These are phyloP conservation scores for Aporophyla lueneburgensis DNA, from an alignment of 2,888 invertebrate genomes.

Conservation along the genomic window DNA sequence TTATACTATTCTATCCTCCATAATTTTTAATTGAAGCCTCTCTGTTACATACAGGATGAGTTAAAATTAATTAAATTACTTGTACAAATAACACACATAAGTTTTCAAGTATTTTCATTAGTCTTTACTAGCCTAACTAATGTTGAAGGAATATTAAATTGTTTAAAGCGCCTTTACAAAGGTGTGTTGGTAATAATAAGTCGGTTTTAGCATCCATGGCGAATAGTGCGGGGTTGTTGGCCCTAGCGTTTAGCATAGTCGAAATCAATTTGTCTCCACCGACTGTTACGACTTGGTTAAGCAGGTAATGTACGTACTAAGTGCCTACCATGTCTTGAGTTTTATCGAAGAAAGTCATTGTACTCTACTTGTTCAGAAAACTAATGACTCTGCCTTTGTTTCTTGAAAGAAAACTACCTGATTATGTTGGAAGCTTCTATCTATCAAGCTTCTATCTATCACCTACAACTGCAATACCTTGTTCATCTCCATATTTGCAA, in stretches of 20 bases:
- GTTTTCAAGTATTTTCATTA: conserved; percentile 49
- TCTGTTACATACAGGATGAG: not conserved
- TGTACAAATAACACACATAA: conserved; percentile 1
- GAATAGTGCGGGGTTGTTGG: conserved; percentile 54
- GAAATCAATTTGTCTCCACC: conserved; percentile 58
- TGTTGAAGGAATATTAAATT: conserved; percentile 55
- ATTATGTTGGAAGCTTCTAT: not conserved
- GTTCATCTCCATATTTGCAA: not conserved
- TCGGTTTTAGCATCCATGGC: conserved; percentile 52
- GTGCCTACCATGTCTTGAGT: conserved; percentile 13
- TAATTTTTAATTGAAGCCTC: conserved; percentile 10
- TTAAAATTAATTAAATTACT: conserved; percentile 19
- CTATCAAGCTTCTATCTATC: not conserved
- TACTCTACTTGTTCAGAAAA: not conserved
- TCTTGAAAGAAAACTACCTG: no score
- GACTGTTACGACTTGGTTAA: conserved; percentile 44
- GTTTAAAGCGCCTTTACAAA: conserved; percentile 54
- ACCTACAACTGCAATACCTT: not conserved
- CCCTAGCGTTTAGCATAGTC: conserved; percentile 55
- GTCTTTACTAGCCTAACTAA: conserved; percentile 46
- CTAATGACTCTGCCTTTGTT: not conserved
- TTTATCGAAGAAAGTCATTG: conserved; percentile 11
- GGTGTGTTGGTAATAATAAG: conserved; percentile 46
- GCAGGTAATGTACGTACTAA: conserved; percentile 36
- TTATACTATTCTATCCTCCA: not conserved